Conservation (phyloP, 2,888 invertebrate species). For the Kuschelorhynchus macadamiae region DNA sequence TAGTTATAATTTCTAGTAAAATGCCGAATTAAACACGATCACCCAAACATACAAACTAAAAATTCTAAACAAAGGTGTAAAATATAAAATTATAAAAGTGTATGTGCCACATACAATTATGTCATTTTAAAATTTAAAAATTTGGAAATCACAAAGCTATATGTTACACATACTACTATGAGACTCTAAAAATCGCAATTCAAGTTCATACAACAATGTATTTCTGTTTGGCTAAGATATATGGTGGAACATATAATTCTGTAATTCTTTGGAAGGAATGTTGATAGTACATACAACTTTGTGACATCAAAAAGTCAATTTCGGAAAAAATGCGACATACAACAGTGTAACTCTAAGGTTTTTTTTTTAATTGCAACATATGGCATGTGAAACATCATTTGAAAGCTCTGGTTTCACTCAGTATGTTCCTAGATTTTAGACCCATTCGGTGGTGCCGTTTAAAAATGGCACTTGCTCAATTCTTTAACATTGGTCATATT, state of each 20-base stretch:
- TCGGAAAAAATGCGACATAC: constrained; percentile 19
- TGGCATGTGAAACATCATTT: too few species aligned
- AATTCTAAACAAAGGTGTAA: constrained; percentile 3
- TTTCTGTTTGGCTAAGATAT: background rate
- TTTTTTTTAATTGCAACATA: too few species aligned
- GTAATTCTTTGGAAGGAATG: background rate
- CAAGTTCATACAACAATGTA: constrained; percentile 5
- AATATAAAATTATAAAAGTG: constrained; percentile 9
- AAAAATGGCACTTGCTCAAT: too few species aligned
- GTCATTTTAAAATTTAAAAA: background rate
- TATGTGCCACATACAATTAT: constrained; percentile 10
- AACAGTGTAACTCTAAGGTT: constrained; percentile 14
- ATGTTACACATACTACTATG: background rate
- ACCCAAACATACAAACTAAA: background rate
- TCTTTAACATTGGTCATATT: too few species aligned
- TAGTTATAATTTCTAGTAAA: background rate
- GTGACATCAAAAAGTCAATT: constrained; percentile 6
- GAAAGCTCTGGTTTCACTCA: too few species aligned
- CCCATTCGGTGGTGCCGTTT: too few species aligned
- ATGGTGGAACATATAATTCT: background rate
- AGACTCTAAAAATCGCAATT: constrained; percentile 8
- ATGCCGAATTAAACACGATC: background rate
- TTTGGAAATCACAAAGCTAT: background rate
- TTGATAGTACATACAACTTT: constrained; percentile 11
- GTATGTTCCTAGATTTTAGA: too few species aligned